Conservation (phyloP, 2,888 invertebrate genomes). For the Eucriotettix oculatus region DNA sequence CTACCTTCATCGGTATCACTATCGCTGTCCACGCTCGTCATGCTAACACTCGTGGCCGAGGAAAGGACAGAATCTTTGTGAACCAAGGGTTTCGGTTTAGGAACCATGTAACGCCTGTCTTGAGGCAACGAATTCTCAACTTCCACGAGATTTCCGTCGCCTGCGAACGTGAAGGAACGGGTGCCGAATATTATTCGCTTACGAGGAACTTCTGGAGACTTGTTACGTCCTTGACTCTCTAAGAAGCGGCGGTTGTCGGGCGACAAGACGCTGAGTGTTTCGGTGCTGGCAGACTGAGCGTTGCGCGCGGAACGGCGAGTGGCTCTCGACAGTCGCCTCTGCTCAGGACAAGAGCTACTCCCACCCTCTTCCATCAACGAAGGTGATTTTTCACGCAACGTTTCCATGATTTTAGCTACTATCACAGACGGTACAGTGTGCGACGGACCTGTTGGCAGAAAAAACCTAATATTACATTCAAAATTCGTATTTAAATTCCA, state of each 20-base stretch:
- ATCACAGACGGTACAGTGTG: slow-evolving; percentile 64
- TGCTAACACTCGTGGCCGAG: slow-evolving; percentile 7
- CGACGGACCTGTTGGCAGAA: slow-evolving; percentile 43
- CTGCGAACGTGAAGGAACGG: slow-evolving; percentile 21
- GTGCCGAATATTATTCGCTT: slow-evolving; percentile 22
- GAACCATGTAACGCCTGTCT: background rate
- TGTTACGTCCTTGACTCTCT: slow-evolving; percentile 19
- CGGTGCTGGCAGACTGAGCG: background rate
- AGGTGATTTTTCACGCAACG: slow-evolving; percentile 15
- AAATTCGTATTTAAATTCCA: background rate
- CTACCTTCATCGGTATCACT: slow-evolving; percentile 10
- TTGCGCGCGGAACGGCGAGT: background rate
- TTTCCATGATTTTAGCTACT: slow-evolving; percentile 63
- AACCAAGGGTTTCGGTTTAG: slow-evolving; percentile 4
- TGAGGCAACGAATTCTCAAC: slow-evolving; percentile 1
- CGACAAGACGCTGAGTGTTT: slow-evolving; percentile 19
- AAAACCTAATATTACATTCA: background rate
- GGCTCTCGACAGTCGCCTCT: background rate
- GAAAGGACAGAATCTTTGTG: slow-evolving; percentile 10
- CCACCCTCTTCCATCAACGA: background rate
- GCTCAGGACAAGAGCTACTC: background rate
- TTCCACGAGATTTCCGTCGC: slow-evolving; percentile 22
- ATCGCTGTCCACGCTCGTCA: slow-evolving; percentile 10
- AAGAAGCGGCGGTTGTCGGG: slow-evolving; percentile 24
- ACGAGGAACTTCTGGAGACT: slow-evolving; percentile 16